Evolutionary conservation across 1,140 invertebrate species (phyloP), one percentile per base, ranked within the genome.

Genomic region (Drosophila hydei): DNA sequence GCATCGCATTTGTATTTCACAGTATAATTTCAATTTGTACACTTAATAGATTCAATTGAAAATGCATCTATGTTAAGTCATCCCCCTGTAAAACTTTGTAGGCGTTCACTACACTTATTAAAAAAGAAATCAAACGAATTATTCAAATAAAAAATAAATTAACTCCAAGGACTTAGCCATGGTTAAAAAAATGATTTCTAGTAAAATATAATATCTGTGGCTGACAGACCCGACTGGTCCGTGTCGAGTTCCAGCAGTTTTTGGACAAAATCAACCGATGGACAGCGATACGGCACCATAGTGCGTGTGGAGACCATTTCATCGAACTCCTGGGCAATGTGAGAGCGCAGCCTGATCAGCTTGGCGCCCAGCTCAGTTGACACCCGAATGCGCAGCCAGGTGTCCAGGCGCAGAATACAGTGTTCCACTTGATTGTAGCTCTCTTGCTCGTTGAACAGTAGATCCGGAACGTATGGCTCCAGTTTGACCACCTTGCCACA

Each of bases 401-500:
- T 16, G 23, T 85, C 79, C 1, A 83, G 19, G 27, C 30, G 67
- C 0, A 80, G 42, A n/a, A 33, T 2, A 1, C 50, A 50, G 0
- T 56, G 25, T 0, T 48, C 6, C 6, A 38, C 36, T 11, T 12
- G 8, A n/a, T 19, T 12, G 5, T 6, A 14, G 1, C 16, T 9
- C 1, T 33, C 38, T 1, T 30, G 18, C 2, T 43, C 16, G 1
- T 16, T 1, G 38, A 14, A 6, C n/a, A 7, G 18, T 4, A 11
- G 1, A 0, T 14, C 11, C 47, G 48, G 4, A 1, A 25, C 11
- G 4, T 8, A 7, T 0, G 12, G 1, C 8, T 65, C 62, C 23
- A 79, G 6, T 0, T n/a, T 23, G n/a, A 42, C 33, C 0, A 30
- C 16, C 45, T 79, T 85, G 33, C 80, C 80, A 11, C 47, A 67